phyloP scores from a whole-genome alignment of 2,888 invertebrate genomes.

The Mesopsocus fuscifrons region DNA sequence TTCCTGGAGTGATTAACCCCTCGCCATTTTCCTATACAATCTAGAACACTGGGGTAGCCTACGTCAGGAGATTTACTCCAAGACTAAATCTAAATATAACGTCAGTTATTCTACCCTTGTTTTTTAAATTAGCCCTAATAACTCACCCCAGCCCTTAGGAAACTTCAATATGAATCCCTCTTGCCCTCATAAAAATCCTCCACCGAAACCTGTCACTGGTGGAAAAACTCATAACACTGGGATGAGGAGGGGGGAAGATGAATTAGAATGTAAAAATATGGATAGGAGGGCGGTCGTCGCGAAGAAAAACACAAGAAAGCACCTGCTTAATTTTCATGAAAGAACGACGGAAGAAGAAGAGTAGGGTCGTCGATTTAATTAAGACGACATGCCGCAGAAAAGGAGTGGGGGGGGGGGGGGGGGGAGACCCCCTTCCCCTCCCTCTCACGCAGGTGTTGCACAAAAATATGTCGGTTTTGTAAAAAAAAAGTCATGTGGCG shows the following conservation, averaged over 20 bases:
- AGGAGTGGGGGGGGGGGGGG: conserved; percentile 3
- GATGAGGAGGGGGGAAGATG: background rate
- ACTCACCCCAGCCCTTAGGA: background rate
- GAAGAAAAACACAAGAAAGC: conserved; percentile 7
- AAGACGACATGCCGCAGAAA: conserved; percentile 8
- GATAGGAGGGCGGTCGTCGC: background rate
- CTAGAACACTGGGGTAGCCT: no score
- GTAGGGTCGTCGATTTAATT: conserved; percentile 5
- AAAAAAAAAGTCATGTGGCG: no score
- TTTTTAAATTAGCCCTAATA: no score
- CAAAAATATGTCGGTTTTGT: no score
- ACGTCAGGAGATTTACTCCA: no score
- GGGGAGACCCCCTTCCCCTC: conserved; percentile 4
- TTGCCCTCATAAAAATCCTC: background rate
- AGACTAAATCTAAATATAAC: no score
- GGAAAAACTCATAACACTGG: background rate
- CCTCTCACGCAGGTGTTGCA: conserved; percentile 4
- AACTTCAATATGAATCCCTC: background rate
- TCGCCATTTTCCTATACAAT: no score
- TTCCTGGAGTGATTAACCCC: no score
- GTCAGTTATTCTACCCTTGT: no score
- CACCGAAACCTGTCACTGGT: background rate
- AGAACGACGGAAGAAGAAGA: conserved; percentile 1
- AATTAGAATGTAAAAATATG: background rate
- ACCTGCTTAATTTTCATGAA: conserved; percentile 9